phyloP scores from a whole-genome alignment of 2,888 invertebrate genomes.

The Drosophila pullipes region DNA sequence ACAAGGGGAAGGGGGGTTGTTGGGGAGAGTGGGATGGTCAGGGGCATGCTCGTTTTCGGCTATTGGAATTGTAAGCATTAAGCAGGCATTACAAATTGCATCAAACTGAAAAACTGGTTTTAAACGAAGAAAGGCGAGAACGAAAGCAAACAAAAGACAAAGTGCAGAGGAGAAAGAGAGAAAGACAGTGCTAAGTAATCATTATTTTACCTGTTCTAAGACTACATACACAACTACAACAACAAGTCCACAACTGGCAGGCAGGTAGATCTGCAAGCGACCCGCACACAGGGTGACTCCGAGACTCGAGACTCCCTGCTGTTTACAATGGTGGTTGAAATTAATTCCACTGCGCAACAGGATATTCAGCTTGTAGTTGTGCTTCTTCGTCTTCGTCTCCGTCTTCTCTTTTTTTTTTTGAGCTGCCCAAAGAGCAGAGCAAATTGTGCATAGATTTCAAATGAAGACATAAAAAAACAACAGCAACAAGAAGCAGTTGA shows the following conservation, averaged over 20 bases:
- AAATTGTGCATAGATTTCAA: constrained; percentile 42
- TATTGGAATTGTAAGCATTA: constrained; percentile 49
- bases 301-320: constrained; percentile 45
- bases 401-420: constrained; percentile 1
- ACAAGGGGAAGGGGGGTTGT: background rate
- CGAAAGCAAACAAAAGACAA: constrained; percentile 21
- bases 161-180: background rate
- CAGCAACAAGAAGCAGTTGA: constrained; percentile 37
- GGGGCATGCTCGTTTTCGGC: constrained; percentile 34
- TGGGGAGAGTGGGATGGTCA: background rate
- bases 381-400: background rate
- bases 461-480: constrained; percentile 72
- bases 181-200: constrained; percentile 10
- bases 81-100: constrained; percentile 78
- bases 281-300: constrained; percentile 44
- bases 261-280: constrained; percentile 40
- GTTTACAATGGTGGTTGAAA: constrained; percentile 71
- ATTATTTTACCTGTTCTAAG: constrained; percentile 47
- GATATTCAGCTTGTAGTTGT: constrained; percentile 63
- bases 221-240: background rate
- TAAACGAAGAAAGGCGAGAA: constrained; percentile 15
- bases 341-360: constrained; percentile 75
- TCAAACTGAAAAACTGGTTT: constrained; percentile 57
- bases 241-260: constrained; percentile 4
- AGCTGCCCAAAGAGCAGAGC: constrained; percentile 9